These are phyloP conservation scores for Saccopteryx bilineata DNA, from an alignment of 2,113 vertebrate genomes.

Conservation along the genomic window DNA sequence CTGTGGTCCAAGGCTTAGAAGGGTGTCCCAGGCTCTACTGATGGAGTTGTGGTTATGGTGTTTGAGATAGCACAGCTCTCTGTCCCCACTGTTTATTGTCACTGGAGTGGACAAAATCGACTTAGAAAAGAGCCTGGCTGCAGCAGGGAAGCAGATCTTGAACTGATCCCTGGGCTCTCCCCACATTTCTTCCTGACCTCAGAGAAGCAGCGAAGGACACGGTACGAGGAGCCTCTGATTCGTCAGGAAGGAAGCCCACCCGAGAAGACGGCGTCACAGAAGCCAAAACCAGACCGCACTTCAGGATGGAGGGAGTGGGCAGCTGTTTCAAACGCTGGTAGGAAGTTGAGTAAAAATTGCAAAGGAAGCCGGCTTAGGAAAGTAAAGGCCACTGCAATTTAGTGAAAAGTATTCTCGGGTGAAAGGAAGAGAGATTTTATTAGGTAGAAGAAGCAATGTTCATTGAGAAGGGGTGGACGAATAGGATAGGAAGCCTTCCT, in stretches of 20 bases:
- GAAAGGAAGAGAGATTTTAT: background rate
- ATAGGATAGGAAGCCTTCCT: background rate
- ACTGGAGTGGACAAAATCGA: background rate
- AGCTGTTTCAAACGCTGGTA: background rate
- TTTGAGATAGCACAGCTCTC: background rate
- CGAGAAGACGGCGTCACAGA: background rate
- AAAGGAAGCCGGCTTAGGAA: background rate
- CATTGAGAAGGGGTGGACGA: background rate
- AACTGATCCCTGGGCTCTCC: background rate
- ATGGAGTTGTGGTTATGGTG: accelerated
- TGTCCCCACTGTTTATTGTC: background rate
- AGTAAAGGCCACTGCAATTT: background rate
- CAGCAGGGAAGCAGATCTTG: background rate
- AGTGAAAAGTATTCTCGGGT: background rate
- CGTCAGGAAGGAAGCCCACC: background rate
- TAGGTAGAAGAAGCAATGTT: background rate
- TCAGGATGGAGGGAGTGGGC: background rate
- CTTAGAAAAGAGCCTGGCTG: background rate
- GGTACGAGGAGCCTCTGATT: background rate
- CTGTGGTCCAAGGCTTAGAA: background rate
- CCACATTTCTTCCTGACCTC: background rate
- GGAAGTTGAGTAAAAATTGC: background rate
- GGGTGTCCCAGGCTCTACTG: background rate
- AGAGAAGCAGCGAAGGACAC: background rate
- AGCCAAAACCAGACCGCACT: background rate